phyloP scores from a whole-genome alignment of 2,797 vertebrate species.

The Delichon dasypus region DNA sequence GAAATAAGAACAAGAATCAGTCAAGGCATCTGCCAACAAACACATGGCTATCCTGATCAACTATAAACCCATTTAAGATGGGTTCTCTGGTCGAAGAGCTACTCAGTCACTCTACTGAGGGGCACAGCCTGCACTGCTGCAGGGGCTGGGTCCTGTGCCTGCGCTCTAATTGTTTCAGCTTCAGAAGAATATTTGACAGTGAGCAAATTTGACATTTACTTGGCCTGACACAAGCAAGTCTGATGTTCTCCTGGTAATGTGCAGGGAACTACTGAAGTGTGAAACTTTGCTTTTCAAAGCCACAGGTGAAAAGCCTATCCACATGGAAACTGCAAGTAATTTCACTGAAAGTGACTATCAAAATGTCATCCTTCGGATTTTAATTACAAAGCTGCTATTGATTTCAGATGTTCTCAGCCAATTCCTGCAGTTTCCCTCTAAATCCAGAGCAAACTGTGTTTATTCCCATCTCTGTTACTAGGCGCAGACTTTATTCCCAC shows the following conservation, averaged over 20 bases:
- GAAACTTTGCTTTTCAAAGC: neutral
- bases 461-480: neutral
- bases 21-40: neutral
- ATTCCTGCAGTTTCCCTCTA: neutral
- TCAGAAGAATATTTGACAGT: neutral
- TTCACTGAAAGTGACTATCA: neutral
- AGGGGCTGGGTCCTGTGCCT: neutral
- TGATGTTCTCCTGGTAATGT: neutral
- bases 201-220: neutral
- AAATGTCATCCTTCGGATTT: neutral
- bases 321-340: neutral
- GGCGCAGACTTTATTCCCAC: neutral
- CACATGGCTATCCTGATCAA: neutral
- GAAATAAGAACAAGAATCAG: neutral
- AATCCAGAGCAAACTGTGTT: neutral
- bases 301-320: neutral
- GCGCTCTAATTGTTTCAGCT: neutral
- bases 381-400: neutral
- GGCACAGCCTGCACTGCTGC: neutral
- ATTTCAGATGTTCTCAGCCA: neutral
- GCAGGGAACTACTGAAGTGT: neutral
- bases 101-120: neutral
- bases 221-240: neutral
- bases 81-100: accelerated
- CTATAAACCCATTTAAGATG: neutral